These are phyloP conservation scores for Pyrocoelia pectoralis DNA, from an alignment of 2,888 invertebrate genomes.

Conservation along the genomic window DNA sequence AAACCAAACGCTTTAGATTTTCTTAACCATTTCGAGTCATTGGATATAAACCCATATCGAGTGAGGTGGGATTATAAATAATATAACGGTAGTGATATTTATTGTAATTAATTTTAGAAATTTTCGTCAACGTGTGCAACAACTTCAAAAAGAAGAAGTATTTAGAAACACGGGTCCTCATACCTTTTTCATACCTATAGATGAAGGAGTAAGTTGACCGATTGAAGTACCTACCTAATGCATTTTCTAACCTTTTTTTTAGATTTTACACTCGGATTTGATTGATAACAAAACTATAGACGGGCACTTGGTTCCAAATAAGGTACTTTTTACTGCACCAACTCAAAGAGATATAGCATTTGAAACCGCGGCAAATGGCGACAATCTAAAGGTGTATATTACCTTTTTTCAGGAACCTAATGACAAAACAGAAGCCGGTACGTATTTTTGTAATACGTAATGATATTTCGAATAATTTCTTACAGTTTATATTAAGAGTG, in stretches of 20 bases:
- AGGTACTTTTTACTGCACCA: slow-evolving; percentile 87
- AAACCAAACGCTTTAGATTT: slow-evolving; percentile 86
- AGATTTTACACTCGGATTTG: slow-evolving; percentile 63
- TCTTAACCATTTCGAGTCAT: slow-evolving; percentile 77
- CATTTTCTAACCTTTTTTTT: slow-evolving; percentile 14
- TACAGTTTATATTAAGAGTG: slow-evolving; percentile 85
- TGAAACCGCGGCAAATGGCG: slow-evolving; percentile 82
- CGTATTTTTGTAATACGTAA: slow-evolving; percentile 30
- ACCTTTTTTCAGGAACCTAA: slow-evolving; percentile 78
- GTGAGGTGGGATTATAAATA: slow-evolving; percentile 67
- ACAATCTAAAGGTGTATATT: slow-evolving; percentile 84
- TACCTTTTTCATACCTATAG: slow-evolving; percentile 91
- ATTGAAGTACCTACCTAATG: background rate
- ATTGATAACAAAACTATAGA: slow-evolving; percentile 87
- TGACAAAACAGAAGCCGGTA: slow-evolving; percentile 71
- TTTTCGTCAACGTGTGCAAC: slow-evolving; percentile 78
- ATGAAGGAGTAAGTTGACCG: slow-evolving; percentile 76
- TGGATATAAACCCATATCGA: slow-evolving; percentile 76
- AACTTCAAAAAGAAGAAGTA: slow-evolving; percentile 76
- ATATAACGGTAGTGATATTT: background rate
- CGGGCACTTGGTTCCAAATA: slow-evolving; percentile 88
- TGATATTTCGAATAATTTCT: slow-evolving; percentile 17
- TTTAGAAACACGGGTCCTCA: slow-evolving; percentile 81
- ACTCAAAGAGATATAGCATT: slow-evolving; percentile 77
- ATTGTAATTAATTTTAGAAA: slow-evolving; percentile 59